phyloP scores from a whole-genome alignment of 2,113 vertebrate species.

The Cyphomyrus discorhynchus region DNA sequence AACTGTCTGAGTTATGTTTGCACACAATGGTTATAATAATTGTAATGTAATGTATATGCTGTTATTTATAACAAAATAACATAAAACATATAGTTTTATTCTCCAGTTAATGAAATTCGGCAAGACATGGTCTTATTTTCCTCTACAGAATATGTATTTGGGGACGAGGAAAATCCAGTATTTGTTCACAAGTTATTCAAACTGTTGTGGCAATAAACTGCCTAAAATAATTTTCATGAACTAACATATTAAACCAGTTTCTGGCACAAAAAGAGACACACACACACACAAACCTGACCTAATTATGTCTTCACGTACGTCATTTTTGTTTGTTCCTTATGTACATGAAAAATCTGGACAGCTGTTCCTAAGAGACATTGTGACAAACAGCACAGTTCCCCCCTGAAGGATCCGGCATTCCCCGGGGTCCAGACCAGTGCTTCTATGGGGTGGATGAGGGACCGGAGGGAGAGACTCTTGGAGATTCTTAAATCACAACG shows the following conservation, averaged over 20 bases:
- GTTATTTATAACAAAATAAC: not conserved
- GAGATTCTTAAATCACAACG: not conserved
- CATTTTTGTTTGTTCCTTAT: conserved; percentile 5
- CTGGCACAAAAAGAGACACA: not conserved
- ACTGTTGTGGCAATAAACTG: not conserved
- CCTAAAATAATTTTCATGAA: not conserved
- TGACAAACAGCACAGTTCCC: not conserved
- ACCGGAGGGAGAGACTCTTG: not conserved
- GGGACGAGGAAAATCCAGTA: not conserved
- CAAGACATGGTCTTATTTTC: not conserved
- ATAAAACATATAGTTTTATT: not conserved
- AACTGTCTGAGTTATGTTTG: not conserved
- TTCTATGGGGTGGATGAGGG: not conserved
- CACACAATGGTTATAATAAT: not conserved
- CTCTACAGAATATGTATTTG: not conserved
- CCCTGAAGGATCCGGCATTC: not conserved
- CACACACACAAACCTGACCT: not conserved
- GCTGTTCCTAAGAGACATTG: not conserved
- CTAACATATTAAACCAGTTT: not conserved
- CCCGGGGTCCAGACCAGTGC: not conserved
- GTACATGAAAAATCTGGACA: not conserved
- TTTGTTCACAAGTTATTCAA: not conserved
- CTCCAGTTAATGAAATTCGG: not conserved
- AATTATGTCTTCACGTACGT: not conserved
- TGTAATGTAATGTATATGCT: not conserved